These are phyloP conservation scores for Rhagium mordax DNA, from an alignment of 2,888 invertebrate species.

Conservation along the genomic window DNA sequence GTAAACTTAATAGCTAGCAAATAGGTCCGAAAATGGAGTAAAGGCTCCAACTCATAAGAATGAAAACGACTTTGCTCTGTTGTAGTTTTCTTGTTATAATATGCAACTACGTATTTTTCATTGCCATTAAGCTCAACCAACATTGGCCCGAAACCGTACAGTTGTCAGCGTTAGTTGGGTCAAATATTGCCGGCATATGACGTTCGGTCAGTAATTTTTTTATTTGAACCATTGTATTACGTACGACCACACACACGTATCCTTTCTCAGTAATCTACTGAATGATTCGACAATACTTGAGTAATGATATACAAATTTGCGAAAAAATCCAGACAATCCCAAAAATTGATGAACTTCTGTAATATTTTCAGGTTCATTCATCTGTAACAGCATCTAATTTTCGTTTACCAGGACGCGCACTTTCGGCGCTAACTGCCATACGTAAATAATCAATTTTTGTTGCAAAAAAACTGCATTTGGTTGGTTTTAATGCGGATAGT, in stretches of 20 bases:
- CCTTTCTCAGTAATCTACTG: constrained; percentile 37
- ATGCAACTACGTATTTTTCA: too few species aligned
- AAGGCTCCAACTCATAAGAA: too few species aligned
- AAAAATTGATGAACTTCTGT: constrained; percentile 50
- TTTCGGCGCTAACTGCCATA: constrained; percentile 46
- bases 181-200: too few species aligned
- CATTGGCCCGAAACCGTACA: too few species aligned
- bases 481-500: constrained; percentile 48
- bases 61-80: too few species aligned
- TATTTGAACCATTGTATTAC: too few species aligned
- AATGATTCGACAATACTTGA: constrained; percentile 42
- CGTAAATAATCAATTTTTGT: constrained; percentile 46
- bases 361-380: constrained; percentile 40
- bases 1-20: too few species aligned
- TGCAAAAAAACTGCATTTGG: constrained; percentile 48
- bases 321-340: constrained; percentile 48
- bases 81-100: too few species aligned
- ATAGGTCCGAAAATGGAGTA: too few species aligned
- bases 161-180: too few species aligned
- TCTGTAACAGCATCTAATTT: constrained; percentile 47
- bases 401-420: constrained; percentile 43
- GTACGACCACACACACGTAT: constrained; percentile 38
- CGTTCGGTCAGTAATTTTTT: too few species aligned
- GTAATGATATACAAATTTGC: constrained; percentile 45
- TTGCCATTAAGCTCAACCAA: too few species aligned